These are phyloP conservation scores for Amiota communis DNA, from an alignment of 2,888 invertebrate species.

Conservation along the genomic window DNA sequence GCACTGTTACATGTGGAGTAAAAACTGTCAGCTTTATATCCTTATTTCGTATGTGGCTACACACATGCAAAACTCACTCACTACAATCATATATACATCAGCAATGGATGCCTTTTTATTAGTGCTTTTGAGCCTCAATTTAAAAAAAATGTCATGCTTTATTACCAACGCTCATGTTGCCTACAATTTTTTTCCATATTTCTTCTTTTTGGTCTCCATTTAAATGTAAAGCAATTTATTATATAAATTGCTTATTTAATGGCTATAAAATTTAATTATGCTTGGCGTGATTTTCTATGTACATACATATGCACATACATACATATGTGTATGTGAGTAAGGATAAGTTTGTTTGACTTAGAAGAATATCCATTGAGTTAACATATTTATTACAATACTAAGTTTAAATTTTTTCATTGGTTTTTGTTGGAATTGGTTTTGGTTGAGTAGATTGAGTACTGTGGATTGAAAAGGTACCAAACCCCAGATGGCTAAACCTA, in stretches of 20 bases:
- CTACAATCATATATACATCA: slow-evolving; percentile 61
- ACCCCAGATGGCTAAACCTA: no score
- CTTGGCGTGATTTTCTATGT: slow-evolving; percentile 31
- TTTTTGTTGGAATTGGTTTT: no score
- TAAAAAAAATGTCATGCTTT: slow-evolving; percentile 51
- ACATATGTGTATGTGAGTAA: slow-evolving; percentile 14
- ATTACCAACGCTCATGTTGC: slow-evolving; percentile 43
- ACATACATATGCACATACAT: slow-evolving; percentile 7
- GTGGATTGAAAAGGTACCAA: no score
- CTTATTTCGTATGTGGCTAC: slow-evolving; percentile 8
- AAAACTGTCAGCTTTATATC: slow-evolving; percentile 12
- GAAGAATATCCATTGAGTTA: no score
- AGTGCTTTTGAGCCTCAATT: slow-evolving; percentile 42
- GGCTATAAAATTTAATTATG: slow-evolving; percentile 65
- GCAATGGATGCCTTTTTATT: slow-evolving; percentile 54
- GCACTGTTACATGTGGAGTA: not conserved
- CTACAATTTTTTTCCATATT: not conserved
- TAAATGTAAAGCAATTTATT: slow-evolving; percentile 54
- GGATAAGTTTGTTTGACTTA: not conserved
- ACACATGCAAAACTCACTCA: not conserved
- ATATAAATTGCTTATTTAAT: slow-evolving; percentile 60
- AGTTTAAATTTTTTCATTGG: no score
- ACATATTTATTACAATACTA: no score
- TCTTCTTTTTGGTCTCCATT: slow-evolving; percentile 31
- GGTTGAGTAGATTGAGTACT: no score